Evolutionary conservation across 2,888 invertebrate genomes (phyloP), one percentile per base, ranked within the genome.

Genomic region (Nephrotoma guestfalica): DNA sequence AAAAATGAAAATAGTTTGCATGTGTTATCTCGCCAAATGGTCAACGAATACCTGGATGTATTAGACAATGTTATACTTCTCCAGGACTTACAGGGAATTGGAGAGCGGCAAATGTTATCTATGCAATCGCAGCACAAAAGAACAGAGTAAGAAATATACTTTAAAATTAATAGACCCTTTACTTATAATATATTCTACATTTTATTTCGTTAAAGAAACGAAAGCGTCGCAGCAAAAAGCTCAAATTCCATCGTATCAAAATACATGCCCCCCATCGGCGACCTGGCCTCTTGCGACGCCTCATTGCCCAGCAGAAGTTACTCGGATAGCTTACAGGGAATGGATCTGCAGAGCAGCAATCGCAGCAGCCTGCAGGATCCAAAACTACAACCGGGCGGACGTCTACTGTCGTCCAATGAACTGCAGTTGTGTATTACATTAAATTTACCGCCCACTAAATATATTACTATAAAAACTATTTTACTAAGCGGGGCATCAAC

Each of bases 201-300:
- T 86, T 18, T 86, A 42, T 84, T 86, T 15, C 1, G 85, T 87
- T 86, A 13, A n/a, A 18, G 51, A 85, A 84, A 83, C 87, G 91
- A 91, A 89, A 88, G 87, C 88, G 89, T 94, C 94, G 93, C 92
- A 93, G 94, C 71, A 86, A 87, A 71, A 88, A 91, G 92, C 94
- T 95, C 93, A 95, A 95, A 92, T 96, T 97, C 94, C 94, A 96
- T 93, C 94, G 96, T 94, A 95, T 96, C 93, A 97, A 97, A 93
- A 94, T 96, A 92, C 96, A 96, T 92, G 95, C 95, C 92, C 95
- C 96, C 93, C 93, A 95, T 91, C 93, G 91, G 87, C 89, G 92
- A 91, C 91, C 91, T 88, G 91, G 91, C 87, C 89, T 92, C 89
- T 90, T 91, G 89, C 90, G 91, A 89, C 91, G 92, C 88, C 91